phyloP scores from a whole-genome alignment of 2,113 vertebrate genomes.

The Saguinus imperator region DNA sequence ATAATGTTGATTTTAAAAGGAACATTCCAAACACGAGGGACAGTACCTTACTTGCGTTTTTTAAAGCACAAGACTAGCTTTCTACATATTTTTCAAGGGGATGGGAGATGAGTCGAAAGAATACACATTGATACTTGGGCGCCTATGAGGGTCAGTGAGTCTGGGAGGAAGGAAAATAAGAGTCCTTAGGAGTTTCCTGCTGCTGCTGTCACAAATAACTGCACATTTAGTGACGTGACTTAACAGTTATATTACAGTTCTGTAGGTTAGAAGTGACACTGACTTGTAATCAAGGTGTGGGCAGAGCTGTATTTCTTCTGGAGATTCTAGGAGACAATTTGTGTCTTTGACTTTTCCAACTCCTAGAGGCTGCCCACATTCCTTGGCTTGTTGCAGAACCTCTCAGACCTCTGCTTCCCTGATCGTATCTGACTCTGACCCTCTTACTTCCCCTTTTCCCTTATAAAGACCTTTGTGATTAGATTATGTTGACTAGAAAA shows the following conservation, averaged over 20 bases:
- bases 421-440: background rate
- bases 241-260: background rate
- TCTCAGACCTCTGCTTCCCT: background rate
- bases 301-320: background rate
- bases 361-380: background rate
- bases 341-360: background rate
- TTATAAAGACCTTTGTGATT: background rate
- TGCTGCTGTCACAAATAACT: background rate
- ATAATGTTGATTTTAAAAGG: background rate
- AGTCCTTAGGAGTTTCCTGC: background rate
- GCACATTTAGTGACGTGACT: background rate
- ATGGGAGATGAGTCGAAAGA: background rate
- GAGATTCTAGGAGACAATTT: background rate
- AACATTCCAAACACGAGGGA: background rate
- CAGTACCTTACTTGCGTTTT: background rate
- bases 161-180: background rate
- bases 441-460: background rate
- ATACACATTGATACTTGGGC: background rate
- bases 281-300: background rate
- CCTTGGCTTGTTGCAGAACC: background rate
- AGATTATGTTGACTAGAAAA: background rate
- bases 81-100: background rate
- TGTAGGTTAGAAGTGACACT: background rate
- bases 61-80: background rate
- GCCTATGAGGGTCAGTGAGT: background rate